Conservation (phyloP, 2,797 vertebrate species). For the Borostomias antarcticus region DNA sequence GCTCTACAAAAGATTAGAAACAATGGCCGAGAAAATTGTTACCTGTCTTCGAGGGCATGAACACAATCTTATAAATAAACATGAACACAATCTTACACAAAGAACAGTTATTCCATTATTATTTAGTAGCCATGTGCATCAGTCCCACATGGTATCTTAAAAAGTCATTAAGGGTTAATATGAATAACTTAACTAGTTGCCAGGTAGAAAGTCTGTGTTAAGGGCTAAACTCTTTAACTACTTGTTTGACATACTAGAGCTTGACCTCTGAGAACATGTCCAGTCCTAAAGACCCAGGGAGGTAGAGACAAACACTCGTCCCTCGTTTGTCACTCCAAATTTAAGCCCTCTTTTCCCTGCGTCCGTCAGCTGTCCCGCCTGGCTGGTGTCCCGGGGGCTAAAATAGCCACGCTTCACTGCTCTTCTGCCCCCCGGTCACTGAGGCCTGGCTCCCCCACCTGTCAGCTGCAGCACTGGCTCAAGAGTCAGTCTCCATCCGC, state of each 20-base stretch:
- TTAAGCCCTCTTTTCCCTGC: slow-evolving; percentile 42
- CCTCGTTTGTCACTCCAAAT: slow-evolving; percentile 35
- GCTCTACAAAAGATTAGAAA: slow-evolving; percentile 62
- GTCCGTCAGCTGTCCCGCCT: slow-evolving; percentile 57
- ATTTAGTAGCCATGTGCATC: too few species aligned
- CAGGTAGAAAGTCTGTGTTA: not conserved
- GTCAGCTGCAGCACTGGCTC: slow-evolving; percentile 58
- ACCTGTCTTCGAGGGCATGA: slow-evolving; percentile 37
- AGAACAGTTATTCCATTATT: not conserved
- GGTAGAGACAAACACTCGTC: slow-evolving; percentile 36
- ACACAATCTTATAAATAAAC: slow-evolving; percentile 2
- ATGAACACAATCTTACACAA: slow-evolving; percentile 19
- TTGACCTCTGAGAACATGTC: not conserved
- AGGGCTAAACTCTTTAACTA: not conserved
- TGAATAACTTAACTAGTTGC: not conserved
- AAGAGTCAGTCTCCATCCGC: slow-evolving; percentile 37
- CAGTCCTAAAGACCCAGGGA: not conserved
- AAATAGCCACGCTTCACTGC: slow-evolving; percentile 59
- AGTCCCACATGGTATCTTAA: too few species aligned
- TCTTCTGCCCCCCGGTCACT: slow-evolving; percentile 41
- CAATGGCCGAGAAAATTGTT: slow-evolving; percentile 64
- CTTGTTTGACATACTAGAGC: not conserved
- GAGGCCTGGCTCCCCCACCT: slow-evolving; percentile 57
- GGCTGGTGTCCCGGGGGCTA: slow-evolving; percentile 45
- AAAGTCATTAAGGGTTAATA: not conserved